phyloP scores from a whole-genome alignment of 1,140 invertebrate species.

The Zaprionus lachaisei region DNA sequence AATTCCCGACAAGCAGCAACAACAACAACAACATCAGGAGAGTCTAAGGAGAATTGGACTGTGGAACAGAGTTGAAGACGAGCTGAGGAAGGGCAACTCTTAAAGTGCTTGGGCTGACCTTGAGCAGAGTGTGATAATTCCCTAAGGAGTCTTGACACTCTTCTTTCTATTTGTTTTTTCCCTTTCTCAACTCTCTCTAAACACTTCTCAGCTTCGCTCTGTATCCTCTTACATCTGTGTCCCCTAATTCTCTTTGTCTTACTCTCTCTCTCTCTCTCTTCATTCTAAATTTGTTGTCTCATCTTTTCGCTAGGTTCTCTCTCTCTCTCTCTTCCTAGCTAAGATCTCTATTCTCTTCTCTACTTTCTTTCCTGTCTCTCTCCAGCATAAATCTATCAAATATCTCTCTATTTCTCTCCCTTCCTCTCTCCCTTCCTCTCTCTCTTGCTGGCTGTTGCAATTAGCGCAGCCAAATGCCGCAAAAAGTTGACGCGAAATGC shows the following conservation, averaged over 20 bases:
- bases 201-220: background rate
- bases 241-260: background rate
- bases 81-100: background rate
- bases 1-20: constrained; percentile 63
- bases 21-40: constrained; percentile 36
- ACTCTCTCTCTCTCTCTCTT: background rate
- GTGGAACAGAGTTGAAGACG: background rate
- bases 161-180: too few relatives aligned
- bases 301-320: background rate
- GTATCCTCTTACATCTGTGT: background rate
- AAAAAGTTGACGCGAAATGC: constrained; percentile 37
- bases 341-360: background rate
- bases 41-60: background rate
- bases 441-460: constrained; percentile 19
- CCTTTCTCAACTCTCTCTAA: too few relatives aligned
- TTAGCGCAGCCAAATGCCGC: constrained; percentile 21
- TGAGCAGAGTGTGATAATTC: background rate
- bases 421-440: too few relatives aligned
- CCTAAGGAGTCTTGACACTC: background rate
- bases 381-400: background rate
- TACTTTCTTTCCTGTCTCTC: too few relatives aligned
- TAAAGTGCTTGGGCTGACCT: background rate
- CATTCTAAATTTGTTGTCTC: background rate
- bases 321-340: background rate
- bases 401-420: background rate